Percentiles rank a stretch among this genome's conserved stretches.
Conservation (phyloP, 2,888 invertebrate genomes). For the Malthinus flaveolus region DNA sequence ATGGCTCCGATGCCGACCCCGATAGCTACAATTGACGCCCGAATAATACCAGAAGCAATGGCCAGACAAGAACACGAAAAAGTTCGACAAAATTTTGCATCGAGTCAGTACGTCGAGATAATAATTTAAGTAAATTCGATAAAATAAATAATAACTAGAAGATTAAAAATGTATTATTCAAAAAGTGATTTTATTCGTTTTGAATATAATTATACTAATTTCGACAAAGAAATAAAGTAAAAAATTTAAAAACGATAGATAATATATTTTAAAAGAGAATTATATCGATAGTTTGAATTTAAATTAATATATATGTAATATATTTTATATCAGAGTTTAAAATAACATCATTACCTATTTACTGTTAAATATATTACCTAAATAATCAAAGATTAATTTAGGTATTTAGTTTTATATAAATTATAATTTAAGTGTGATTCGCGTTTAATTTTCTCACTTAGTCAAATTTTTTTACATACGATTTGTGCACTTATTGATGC, state of each 20-base stretch:
- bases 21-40: constrained; percentile 46
- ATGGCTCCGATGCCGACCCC: constrained; percentile 45
- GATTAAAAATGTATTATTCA: not conserved
- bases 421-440: constrained; percentile 17
- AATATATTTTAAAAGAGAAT: not conserved
- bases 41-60: constrained; percentile 45
- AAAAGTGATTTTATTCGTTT: not conserved
- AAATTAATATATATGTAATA: constrained; percentile 35
- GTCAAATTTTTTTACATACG: constrained; percentile 14
- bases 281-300: constrained; percentile 29
- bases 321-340: constrained; percentile 31
- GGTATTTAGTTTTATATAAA: constrained; percentile 20
- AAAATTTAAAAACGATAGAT: constrained; percentile 1
- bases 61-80: constrained; percentile 46
- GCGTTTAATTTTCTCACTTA: constrained; percentile 12
- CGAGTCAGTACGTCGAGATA: constrained; percentile 51
- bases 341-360: constrained; percentile 18
- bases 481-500: too few species aligned
- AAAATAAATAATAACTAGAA: not conserved
- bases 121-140: constrained; percentile 42
- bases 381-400: constrained; percentile 26
- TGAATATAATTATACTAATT: not conserved
- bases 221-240: not conserved
- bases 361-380: constrained; percentile 24
- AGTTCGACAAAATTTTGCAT: constrained; percentile 44